Evolutionary conservation across 1,140 invertebrate species (phyloP), one percentile per base, ranked within the genome.

Genomic region (Leptopilina boulardi): DNA sequence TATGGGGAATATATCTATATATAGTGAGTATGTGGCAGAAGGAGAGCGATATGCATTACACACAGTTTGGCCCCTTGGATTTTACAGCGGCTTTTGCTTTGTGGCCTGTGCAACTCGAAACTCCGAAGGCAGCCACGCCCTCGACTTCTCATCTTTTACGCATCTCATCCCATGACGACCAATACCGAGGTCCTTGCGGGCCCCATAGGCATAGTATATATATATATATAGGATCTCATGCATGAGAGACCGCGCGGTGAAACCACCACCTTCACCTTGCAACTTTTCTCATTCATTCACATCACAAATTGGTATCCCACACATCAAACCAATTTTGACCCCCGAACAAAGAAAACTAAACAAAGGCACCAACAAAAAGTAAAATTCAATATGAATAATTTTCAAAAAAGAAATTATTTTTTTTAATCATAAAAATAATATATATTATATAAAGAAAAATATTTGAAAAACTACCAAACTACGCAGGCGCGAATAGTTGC

Each of bases 141-240:
- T 77, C 85, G 82, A 85, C 80, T 85, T 86, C 85, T 86, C 85
- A 86, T 86, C 80, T 86, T 86, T 85, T 86, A 84, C 84, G 85
- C 85, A 84, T 85, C 85, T 84, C 85, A 85, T 86, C 77, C 79
- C 76, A 78, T 80, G 82, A 84, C 79, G 75, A 75, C 75, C 79
- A 70, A 77, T 81, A 78, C n/a, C 76, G 75, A 41, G 73, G 73
- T 34, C 21, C 71, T 38, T 42, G 75, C 76, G 54, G 34, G 34
- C 34, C 34, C 77, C 72, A 77, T 66, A 71, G 79, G 80, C 80
- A 78, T 38, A 38, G 34, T 38, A 6, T 34, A 6, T 34, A 34
- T 34, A 34, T 34, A 38, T 38, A 38, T 75, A 77, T 30, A 66
- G 23, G 56, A 23, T 21, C 21, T n/a, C 23, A 66, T 66, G 23